These are phyloP conservation scores for Montipora capitata DNA, from an alignment of 92 coral and sea anemone species.

Conservation along the genomic window DNA sequence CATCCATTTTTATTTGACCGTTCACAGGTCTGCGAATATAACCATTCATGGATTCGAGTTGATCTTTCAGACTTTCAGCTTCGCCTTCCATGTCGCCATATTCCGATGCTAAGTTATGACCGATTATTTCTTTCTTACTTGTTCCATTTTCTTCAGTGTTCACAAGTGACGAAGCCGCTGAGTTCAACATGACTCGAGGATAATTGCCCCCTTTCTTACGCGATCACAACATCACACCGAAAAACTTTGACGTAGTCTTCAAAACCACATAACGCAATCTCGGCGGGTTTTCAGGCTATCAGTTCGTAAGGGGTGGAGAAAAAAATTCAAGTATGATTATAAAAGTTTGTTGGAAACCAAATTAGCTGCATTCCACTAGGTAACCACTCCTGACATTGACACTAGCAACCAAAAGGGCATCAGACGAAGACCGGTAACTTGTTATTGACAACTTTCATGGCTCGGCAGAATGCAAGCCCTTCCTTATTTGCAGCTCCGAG, in stretches of 20 bases:
- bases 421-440: background rate
- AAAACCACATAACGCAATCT: background rate
- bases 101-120: conserved; percentile 14
- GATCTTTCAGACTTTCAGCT: conserved; percentile 39
- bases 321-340: background rate
- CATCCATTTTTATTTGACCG: background rate
- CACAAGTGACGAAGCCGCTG: conserved; percentile 54
- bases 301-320: background rate
- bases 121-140: conserved; percentile 13
- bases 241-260: background rate
- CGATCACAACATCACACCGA: conserved; percentile 1
- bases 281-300: background rate
- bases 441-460: conserved; percentile 1
- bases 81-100: conserved; percentile 18
- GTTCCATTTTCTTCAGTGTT: background rate
- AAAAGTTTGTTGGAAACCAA: background rate
- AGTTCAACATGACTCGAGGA: conserved; percentile 33
- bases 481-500: conserved; percentile 68
- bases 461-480: conserved; percentile 74
- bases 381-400: conserved; percentile 34
- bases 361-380: conserved; percentile 38
- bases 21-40: background rate
- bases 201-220: background rate
- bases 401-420: conserved; percentile 31
- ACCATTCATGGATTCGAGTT: conserved; percentile 16